Percentiles rank a stretch among this genome's conserved stretches.
These are phyloP conservation scores for Percopsis transmontana DNA, from an alignment of 2,113 vertebrate genomes.

Conservation along the genomic window DNA sequence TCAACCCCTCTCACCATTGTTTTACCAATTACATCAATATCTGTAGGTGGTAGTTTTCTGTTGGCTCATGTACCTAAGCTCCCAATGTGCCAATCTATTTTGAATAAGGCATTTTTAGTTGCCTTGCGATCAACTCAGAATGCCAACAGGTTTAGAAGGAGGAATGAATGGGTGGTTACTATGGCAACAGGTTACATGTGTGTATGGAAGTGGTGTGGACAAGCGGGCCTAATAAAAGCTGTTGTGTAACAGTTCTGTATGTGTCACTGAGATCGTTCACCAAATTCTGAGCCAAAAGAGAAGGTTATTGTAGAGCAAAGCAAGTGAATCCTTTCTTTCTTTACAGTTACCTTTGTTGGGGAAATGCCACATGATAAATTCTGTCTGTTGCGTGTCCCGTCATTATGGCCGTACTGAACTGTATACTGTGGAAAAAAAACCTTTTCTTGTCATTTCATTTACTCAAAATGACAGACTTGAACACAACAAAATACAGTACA, in stretches of 20 bases:
- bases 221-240: conserved; percentile 47
- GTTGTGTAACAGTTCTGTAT: conserved; percentile 56
- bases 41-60: conserved; percentile 2
- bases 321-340: background rate
- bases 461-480: background rate
- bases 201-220: conserved; percentile 44
- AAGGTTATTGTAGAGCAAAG: background rate
- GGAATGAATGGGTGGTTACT: conserved; percentile 70
- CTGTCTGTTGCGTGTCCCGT: no score
- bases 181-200: conserved; percentile 74
- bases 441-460: no score
- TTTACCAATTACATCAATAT: background rate
- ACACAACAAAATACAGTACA: no score
- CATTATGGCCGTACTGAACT: no score
- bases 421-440: no score
- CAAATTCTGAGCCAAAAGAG: conserved; percentile 1
- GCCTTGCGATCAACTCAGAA: conserved; percentile 52
- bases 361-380: background rate
- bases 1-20: no score
- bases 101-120: conserved; percentile 24
- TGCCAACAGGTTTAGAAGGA: conserved; percentile 53
- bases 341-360: background rate
- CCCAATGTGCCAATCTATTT: background rate
- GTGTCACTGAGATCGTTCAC: conserved; percentile 19
- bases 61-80: conserved; percentile 4